Percentiles rank a stretch among this genome's conserved stretches.
Evolutionary conservation across 53 echinoderm and acorn worm genomes (phyloP).

Genomic region (Antedon mediterranea): DNA sequence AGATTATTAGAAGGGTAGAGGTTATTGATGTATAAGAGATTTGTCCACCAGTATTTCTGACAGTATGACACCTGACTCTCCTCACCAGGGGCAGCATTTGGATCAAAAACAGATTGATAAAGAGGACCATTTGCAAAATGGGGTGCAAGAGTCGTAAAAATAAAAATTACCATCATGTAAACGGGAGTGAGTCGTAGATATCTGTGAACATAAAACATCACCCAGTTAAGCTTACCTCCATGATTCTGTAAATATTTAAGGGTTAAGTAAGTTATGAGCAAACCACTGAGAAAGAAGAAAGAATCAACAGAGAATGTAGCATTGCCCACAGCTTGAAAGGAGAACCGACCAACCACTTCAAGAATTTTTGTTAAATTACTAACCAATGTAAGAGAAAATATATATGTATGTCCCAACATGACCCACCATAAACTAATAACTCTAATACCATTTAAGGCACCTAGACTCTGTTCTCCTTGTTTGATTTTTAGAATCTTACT

Average conservation of each 20-base stretch:
- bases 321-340: constrained; percentile 36
- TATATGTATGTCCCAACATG: constrained; percentile 20
- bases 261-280: neutral
- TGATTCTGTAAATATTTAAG: neutral
- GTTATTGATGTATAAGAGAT: constrained; percentile 1
- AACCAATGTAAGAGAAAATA: neutral
- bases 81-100: no score
- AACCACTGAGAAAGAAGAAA: constrained; percentile 43
- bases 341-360: neutral
- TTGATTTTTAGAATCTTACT: constrained; percentile 17
- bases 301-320: constrained; percentile 48
- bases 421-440: constrained; percentile 28
- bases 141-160: neutral
- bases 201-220: neutral
- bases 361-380: neutral
- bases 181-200: neutral
- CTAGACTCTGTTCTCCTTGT: constrained; percentile 3
- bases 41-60: constrained; percentile 3
- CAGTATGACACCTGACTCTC: neutral
- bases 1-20: neutral
- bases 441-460: constrained; percentile 19
- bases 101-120: neutral
- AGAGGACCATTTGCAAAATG: neutral
- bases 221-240: neutral
- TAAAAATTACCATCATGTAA: neutral